Evolutionary conservation across 1,140 invertebrate genomes (phyloP), one percentile per base, ranked within the genome.

Genomic region (Anastrepha ludens): DNA sequence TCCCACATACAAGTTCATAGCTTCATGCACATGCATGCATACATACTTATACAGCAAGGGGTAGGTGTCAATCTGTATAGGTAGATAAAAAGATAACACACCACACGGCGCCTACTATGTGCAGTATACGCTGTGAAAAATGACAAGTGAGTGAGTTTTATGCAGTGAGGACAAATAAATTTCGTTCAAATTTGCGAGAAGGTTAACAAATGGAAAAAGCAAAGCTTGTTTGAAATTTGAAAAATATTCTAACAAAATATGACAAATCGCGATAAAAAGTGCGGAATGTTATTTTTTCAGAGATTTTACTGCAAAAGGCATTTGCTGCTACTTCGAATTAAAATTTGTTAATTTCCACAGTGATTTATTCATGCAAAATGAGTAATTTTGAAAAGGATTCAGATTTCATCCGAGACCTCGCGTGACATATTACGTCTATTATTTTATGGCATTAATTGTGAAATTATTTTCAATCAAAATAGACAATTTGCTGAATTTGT

Each of bases 301-400:
- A 41, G 65, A 67, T 67, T 67, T 67, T 29, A 67, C 29, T 67
- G 7, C 39, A 11, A 67, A 67, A 20, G 9, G 15, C 60, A 17
- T 15, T 62, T 17, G 60, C 17, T 62, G 65, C 3, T 2, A 29
- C 41, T 85, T 85, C 8, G 29, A 29, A 20, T 55, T 15, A 85
- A 85, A 85, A 39, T 50, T 55, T 50, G 78, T 85, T 85, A 85
- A 85, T 85, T 85, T 85, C 41, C 3, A 13, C 78, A 29, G 78
- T 85, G 78, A 85, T 85, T 85, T 85, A 55, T 85, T 50, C 65
- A 67, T 67, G 65, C 65, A 67, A 67, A 58, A 67, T 67, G 65
- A 67, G 65, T 44, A 85, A 55, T 20, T 55, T 20, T 44, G 41
- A 50, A 85, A 11, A 50, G 3, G 7, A 41, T 64, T 64, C 65